A percentile compares a stretch with the other conserved stretches of the same genome.
Evolutionary conservation across 2,888 invertebrate genomes (phyloP).

Genomic region (Diaphora mendica): DNA sequence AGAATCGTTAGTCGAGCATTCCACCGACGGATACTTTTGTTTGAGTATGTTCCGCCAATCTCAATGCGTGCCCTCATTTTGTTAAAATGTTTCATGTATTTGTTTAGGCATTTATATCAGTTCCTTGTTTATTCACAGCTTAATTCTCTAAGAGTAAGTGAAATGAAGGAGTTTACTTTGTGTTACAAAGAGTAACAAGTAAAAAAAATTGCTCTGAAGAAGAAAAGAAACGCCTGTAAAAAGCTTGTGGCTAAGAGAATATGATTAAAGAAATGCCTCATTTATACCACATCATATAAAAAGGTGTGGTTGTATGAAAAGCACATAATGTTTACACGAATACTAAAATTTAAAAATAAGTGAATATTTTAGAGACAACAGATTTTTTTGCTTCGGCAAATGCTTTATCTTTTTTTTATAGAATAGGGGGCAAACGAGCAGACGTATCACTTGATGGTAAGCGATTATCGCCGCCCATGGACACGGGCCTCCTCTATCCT

Average conservation of each 20-base stretch:
- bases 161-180: constrained; percentile 21
- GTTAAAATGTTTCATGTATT: constrained; percentile 12
- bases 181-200: not conserved
- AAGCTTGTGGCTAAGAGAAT: not conserved
- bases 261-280: not conserved
- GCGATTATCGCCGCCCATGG: too few species aligned
- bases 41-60: not conserved
- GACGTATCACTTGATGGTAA: too few species aligned
- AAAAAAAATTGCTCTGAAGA: not conserved
- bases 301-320: not conserved
- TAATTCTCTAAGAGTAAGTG: constrained; percentile 38
- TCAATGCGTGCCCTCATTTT: constrained; percentile 1
- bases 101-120: constrained; percentile 12
- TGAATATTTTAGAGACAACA: not conserved
- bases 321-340: not conserved
- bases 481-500: too few species aligned
- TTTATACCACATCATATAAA: not conserved
- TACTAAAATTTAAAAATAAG: not conserved
- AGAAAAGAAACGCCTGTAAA: not conserved
- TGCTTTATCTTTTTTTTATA: too few species aligned
- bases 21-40: not conserved
- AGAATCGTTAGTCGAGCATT: not conserved
- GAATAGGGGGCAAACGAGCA: too few species aligned
- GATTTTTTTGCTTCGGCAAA: too few species aligned
- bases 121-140: constrained; percentile 20